Evolutionary conservation across 1,140 invertebrate genomes (phyloP), one percentile per base, ranked within the genome.

Genomic region (Drosophila yakuba): DNA sequence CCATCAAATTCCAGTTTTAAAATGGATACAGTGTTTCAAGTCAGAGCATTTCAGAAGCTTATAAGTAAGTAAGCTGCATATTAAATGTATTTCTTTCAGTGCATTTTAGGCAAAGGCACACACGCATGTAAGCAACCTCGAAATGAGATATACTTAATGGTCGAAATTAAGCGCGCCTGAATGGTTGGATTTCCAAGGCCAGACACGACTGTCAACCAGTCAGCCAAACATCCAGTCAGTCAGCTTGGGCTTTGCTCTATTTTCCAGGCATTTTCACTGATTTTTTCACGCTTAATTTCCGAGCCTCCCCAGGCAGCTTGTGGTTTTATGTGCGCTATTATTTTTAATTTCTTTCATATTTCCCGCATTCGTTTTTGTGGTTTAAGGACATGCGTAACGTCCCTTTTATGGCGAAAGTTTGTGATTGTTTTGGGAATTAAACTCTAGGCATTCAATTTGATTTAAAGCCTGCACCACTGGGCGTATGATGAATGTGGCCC

Each of bases 201-300:
- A 66, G 61, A 47, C 36, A 17, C 32, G 47, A 20, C 41, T 67
- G 61, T 54, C 73, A 64, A 44, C 73, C 60, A 66, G 52, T 39
- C 35, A 25, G 32, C 35, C 35, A 62, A 35, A 50, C 43, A 72
- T 48, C 68, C 69, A 25, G 45, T 51, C 50, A 39, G 51, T 58
- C 36, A 17, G 20, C 44, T 32, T 63, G 28, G 50, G 62, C 38
- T 58, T 36, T 36, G 66, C 68, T 72, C 66, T 72, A 72, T 78
- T 78, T 82, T 82, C 75, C 78, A 86, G 39, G 62, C 64, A 73
- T 88, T 86, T 86, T 77, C 83, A 82, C 83, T 78, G 82, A 81
- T 88, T 82, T 85, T 55, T 85, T 88, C 61, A 62, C 75, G 82
- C 82, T 83, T 86, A 86, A 88, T 86, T 86, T 88, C 83, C 76